Percentiles rank a stretch among this genome's conserved stretches.
These are phyloP conservation scores for Hydra vulgaris DNA, from an alignment of 30 jellyfish, hydroid and myxozoan genomes.

Conservation along the genomic window DNA sequence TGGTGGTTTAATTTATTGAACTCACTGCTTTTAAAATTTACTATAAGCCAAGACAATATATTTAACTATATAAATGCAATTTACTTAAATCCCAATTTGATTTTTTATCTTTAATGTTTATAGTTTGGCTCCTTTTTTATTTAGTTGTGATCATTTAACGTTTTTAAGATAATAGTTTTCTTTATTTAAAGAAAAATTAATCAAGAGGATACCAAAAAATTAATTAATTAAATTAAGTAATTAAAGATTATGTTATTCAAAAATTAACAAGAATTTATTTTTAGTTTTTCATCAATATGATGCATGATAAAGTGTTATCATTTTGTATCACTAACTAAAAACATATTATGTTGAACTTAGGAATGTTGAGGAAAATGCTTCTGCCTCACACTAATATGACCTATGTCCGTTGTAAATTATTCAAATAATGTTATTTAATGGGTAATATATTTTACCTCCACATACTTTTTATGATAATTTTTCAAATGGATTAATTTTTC, in stretches of 20 bases:
- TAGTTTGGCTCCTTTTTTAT: background rate
- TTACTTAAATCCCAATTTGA: background rate
- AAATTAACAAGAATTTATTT: background rate
- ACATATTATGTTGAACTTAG: background rate
- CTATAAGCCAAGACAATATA: background rate
- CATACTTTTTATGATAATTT: background rate
- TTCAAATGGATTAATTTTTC: background rate
- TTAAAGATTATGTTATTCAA: background rate
- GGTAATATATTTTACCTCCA: background rate
- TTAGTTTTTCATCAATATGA: background rate
- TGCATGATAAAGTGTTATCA: background rate
- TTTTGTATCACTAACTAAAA: background rate
- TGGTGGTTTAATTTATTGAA: background rate
- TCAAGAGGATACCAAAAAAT: background rate
- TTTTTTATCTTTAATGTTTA: background rate
- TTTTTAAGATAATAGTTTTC: background rate
- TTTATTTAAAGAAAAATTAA: background rate
- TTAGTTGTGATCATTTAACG: background rate
- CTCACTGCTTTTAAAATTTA: background rate
- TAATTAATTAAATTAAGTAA: too few relatives aligned
- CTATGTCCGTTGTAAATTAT: background rate
- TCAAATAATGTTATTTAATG: background rate
- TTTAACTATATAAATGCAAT: background rate
- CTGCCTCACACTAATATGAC: background rate
- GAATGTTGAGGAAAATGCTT: background rate